Evolutionary conservation across 2,113 vertebrate genomes (phyloP), one percentile per base, ranked within the genome.

Genomic region (Xiphophorus hellerii): DNA sequence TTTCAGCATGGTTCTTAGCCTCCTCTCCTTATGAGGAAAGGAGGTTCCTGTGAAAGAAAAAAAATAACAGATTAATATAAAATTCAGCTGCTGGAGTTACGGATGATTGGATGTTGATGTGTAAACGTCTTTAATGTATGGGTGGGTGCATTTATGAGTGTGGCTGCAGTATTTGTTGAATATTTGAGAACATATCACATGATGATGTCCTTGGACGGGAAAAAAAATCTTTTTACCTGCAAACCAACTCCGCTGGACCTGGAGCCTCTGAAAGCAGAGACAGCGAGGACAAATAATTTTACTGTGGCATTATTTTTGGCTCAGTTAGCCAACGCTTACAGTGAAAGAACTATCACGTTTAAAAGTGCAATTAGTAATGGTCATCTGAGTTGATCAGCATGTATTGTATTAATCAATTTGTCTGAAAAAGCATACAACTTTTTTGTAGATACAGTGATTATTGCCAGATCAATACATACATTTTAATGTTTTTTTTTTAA

Each of bases 321-420:
- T 93, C 82, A 35, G 84, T 88, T 83, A 89, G 86, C 93, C 75
- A 88, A 85, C 73, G 88, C 89, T 90, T 84, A 89, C 86, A 88
- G 73, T 82, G 64, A 91, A 94, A 93, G 83, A 89, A 93, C 91
- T 91, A 92, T 92, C 77, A 85, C 87, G 89, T 92, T 89, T 87
- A 84, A 90, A 94, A 95, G 94, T 95, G 94, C 94, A 95, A 95
- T 95, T 95, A 95, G 90, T 89, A 92, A 86, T 88, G 89, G 83
- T 90, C 90, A 92, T 93, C 80, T 82, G 87, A 93, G 89, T 86
- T 93, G 86, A 93, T 92, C 87, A 86, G 92, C 87, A 88, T 91
- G 87, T 89, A 82, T 90, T 91, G 88, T 91, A 81, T 84, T 87
- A 69, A 81, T 85, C 86, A 67, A 91, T 89, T 88, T 91, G 88